A percentile compares a stretch with the other conserved stretches of the same genome.
These are phyloP conservation scores for Acleris laterana DNA, from an alignment of 2,888 invertebrate species.

Conservation along the genomic window DNA sequence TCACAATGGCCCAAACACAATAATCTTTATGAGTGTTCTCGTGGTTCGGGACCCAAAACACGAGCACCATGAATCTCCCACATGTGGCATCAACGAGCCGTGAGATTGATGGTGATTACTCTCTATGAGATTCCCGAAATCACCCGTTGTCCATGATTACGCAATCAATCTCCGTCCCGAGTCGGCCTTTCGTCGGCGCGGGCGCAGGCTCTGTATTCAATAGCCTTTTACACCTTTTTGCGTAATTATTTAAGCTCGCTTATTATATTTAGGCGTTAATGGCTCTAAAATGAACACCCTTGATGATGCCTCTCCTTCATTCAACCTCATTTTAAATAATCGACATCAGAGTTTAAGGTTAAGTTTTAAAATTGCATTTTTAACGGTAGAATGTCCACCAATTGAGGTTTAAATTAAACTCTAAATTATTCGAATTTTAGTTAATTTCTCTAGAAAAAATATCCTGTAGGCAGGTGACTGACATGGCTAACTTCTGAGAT, in stretches of 20 bases:
- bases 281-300: slow-evolving; percentile 74
- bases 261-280: slow-evolving; percentile 79
- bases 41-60: slow-evolving; percentile 41
- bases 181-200: slow-evolving; percentile 77
- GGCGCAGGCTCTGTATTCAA: slow-evolving; percentile 70
- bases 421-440: no score
- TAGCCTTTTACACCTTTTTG: slow-evolving; percentile 76
- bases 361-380: slow-evolving; percentile 58
- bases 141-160: slow-evolving; percentile 77
- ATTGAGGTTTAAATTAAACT: neutral
- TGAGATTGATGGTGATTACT: slow-evolving; percentile 79
- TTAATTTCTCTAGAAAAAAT: no score
- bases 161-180: slow-evolving; percentile 80
- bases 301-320: slow-evolving; percentile 61
- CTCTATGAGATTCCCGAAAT: slow-evolving; percentile 78
- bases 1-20: slow-evolving; percentile 22
- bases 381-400: slow-evolving; percentile 12
- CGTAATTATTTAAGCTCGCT: slow-evolving; percentile 75
- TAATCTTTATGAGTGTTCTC: slow-evolving; percentile 20
- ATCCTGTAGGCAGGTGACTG: no score
- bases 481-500: slow-evolving; percentile 10
- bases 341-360: slow-evolving; percentile 52
- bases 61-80: slow-evolving; percentile 55
- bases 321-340: slow-evolving; percentile 57
- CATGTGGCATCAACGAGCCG: slow-evolving; percentile 72